Conservation (phyloP, 2,113 vertebrate genomes). For the Paramormyrops kingsleyae region DNA sequence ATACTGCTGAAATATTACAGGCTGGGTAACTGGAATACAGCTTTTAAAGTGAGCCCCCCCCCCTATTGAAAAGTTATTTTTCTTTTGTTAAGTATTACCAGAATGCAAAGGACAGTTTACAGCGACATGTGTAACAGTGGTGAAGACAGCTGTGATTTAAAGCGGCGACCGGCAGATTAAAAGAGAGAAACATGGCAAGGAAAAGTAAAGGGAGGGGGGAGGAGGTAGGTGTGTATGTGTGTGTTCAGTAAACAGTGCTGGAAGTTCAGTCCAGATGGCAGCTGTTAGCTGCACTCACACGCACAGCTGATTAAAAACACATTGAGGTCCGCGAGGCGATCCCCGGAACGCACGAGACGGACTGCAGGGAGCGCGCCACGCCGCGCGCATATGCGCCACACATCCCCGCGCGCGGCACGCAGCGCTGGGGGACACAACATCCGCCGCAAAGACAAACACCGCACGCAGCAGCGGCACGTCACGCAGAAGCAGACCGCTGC, state of each 20-base stretch:
- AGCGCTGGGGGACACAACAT: background rate
- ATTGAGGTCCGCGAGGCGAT: slow-evolving; percentile 20
- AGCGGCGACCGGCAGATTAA: background rate
- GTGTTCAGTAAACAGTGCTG: slow-evolving; percentile 54
- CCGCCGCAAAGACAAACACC: background rate
- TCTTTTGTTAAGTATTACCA: background rate
- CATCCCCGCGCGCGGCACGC: background rate
- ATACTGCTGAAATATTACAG: background rate
- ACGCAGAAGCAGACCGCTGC: background rate
- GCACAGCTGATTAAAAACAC: slow-evolving; percentile 24
- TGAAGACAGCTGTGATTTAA: background rate
- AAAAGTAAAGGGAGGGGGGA: slow-evolving; percentile 19
- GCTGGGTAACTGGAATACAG: background rate
- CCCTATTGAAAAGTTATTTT: background rate
- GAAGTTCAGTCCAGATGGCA: slow-evolving; percentile 68
- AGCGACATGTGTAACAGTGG: background rate
- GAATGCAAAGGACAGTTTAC: background rate
- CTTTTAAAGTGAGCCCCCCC: background rate
- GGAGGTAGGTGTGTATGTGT: slow-evolving; percentile 32
- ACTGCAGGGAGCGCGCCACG: background rate
- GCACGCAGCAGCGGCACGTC: background rate
- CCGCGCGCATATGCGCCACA: slow-evolving; percentile 1
- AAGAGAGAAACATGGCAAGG: background rate
- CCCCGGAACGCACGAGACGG: background rate
- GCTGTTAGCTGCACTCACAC: slow-evolving; percentile 66